Evolutionary conservation across 2,797 vertebrate genomes (phyloP).

Genomic region (Thripadectes ignobilis): DNA sequence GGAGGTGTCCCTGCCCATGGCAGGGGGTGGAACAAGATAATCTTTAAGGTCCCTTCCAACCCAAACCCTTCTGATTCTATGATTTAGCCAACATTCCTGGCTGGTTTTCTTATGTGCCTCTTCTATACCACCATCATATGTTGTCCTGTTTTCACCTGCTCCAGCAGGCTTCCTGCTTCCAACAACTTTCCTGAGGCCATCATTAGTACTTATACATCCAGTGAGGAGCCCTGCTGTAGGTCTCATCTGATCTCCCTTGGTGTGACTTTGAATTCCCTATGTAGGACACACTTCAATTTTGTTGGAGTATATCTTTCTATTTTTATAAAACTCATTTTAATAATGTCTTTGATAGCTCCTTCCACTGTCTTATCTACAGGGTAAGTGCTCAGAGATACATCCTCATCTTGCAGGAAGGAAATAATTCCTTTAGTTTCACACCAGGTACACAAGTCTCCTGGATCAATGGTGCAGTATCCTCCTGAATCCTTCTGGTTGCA

Average conservation of each 20-base stretch:
- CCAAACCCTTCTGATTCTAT: neutral
- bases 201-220: neutral
- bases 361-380: neutral
- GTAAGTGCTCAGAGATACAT: neutral
- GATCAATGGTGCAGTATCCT: neutral
- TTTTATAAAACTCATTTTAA: constrained; percentile 24
- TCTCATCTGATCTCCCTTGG: neutral
- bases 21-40: neutral
- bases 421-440: neutral
- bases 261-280: neutral
- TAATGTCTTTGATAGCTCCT: constrained; percentile 1
- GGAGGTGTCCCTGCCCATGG: neutral
- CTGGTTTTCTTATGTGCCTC: neutral
- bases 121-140: neutral
- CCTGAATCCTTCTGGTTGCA: neutral
- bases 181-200: neutral
- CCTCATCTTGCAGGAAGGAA: neutral
- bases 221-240: neutral
- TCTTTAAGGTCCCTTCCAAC: neutral
- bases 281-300: neutral
- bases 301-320: neutral
- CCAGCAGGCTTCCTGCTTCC: neutral
- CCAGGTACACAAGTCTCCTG: neutral
- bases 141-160: neutral
- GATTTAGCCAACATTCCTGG: neutral